Base-by-base conservation (phyloP, 1,140 invertebrate genomes). In the Drosophila insularis region DNA sequence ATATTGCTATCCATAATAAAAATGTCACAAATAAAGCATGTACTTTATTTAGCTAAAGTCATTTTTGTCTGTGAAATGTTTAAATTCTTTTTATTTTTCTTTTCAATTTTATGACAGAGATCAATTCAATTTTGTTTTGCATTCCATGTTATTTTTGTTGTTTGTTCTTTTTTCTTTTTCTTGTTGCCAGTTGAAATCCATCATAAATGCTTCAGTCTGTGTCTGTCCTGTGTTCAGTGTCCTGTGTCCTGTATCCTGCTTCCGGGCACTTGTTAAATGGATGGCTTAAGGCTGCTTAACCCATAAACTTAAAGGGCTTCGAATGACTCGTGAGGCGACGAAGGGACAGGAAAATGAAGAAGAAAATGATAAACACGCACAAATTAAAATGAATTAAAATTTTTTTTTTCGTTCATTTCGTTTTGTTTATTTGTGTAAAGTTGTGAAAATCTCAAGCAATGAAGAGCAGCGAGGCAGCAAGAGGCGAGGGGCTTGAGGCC, bases 361-460 rank as follows among this genome's bases (percentile, higher is more conserved):
- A 11, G 35, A 54, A 54, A 70, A 60, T 64, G 73, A 76, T 75
- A 77, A 77, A 62, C 67, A 69, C 54, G 60, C 46, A 77, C 66
- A 77, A 77, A 77, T 77, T 77, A 77, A 77, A 77, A 70, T 77
- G 67, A 77, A 77, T 77, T 77, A 76, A 77, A 77, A 70, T 39
- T 5, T 50, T 2, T 50, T 14, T n/a, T 46, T 19, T n/a, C 27
- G 4, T 27, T 27, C 27, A 27, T 27, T 50, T 21, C 19, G 8
- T 50, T 19, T 50, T 21, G 17, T 50, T 21, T 21, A 8, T 76
- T 58, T 61, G 74, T 70, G 74, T 61, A 55, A 63, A 76, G 72
- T 69, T 76, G 60, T 74, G 59, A 70, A 67, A 68, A 58, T 59
- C 71, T 75, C 64, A 43, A 75, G 72, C 27, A 54, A 23, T 37